Evolutionary conservation across 2,113 vertebrate genomes (phyloP).

Genomic region (Colius striatus): DNA sequence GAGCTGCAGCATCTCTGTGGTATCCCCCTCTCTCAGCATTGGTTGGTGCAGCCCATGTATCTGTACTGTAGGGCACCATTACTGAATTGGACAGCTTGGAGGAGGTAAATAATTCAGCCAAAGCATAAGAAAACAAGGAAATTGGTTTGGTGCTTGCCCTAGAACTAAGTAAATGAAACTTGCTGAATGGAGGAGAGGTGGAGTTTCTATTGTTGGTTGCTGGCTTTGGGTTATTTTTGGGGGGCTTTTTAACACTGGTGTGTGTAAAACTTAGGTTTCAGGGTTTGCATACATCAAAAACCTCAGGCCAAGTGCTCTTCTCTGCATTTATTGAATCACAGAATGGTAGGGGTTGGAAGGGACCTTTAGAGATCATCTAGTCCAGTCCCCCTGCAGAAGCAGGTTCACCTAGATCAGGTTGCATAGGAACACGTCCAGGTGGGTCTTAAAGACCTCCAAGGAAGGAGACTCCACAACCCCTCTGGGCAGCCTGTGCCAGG

Average conservation of each 20-base stretch:
- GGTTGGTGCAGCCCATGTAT: fast-evolving
- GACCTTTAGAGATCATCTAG: too few species aligned
- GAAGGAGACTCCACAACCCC: too few species aligned
- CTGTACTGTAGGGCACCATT: fast-evolving
- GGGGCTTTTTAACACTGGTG: neutral
- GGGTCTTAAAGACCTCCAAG: too few species aligned
- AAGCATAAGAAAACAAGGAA: neutral
- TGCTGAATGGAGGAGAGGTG: neutral
- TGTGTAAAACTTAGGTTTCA: neutral
- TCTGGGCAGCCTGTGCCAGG: too few species aligned
- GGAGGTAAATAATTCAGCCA: neutral
- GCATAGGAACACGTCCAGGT: too few species aligned
- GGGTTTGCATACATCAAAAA: neutral
- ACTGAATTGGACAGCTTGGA: neutral
- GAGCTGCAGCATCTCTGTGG: neutral
- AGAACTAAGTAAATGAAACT: neutral
- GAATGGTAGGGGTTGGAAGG: too few species aligned
- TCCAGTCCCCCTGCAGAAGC: too few species aligned
- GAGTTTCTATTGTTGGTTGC: neutral
- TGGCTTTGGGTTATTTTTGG: neutral
- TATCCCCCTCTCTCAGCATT: neutral
- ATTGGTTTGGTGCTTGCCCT: neutral
- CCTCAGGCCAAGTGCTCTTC: neutral
- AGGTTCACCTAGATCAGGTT: too few species aligned
- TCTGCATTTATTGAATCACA: too few species aligned